Base-by-base conservation (phyloP, 2,113 vertebrate genomes). In the Dipodomys ordii region DNA sequence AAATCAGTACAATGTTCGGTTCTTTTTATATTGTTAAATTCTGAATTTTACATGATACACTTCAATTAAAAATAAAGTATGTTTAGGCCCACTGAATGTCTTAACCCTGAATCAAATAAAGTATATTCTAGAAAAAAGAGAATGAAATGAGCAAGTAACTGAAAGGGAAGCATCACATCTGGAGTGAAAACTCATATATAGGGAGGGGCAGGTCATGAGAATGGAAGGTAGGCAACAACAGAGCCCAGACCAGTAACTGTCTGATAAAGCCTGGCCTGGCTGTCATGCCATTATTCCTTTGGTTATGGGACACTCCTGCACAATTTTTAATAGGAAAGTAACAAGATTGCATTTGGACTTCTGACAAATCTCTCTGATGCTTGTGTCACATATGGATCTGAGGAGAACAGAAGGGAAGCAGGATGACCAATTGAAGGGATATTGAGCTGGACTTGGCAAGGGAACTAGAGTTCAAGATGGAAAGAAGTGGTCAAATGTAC, bases 171-270 rank as follows among this genome's bases (percentile, higher is more conserved):
- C 3, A 71, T 28, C 28, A 64, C 5, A 62, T 15, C 32, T 53
- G 6, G 25, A 49, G 20, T 30, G 72, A 44, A 83, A 67, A 46
- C 13, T 2, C 25, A 19, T 16, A 27, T 22, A 44, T 23, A 22
- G 11, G 12, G 2, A 32, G 16, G 9, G 12, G 76, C 7, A n/a
- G 28, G 30, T 57, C n/a, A 28, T 23, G 28, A 13, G 27, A 23
- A 39, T 18, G 0, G 30, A 57, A 83, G 32, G 25, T 7, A 30
- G 35, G 23, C 20, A 39, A 9, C 35, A 19, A 27, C 15, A 57
- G 39, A 62, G 13, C 7, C 0, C 1, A 27, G 35, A 10, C 64
- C 7, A 7, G 2, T 0, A 10, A 5, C 23, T 30, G 20, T n/a
- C 28, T 62, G 74, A 62, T 1, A 8, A 69, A 74, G 32, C n/a